Evolutionary conservation across 1,140 invertebrate genomes (phyloP), one percentile per base, ranked within the genome.

Genomic region (Oreohelix idahoensis): DNA sequence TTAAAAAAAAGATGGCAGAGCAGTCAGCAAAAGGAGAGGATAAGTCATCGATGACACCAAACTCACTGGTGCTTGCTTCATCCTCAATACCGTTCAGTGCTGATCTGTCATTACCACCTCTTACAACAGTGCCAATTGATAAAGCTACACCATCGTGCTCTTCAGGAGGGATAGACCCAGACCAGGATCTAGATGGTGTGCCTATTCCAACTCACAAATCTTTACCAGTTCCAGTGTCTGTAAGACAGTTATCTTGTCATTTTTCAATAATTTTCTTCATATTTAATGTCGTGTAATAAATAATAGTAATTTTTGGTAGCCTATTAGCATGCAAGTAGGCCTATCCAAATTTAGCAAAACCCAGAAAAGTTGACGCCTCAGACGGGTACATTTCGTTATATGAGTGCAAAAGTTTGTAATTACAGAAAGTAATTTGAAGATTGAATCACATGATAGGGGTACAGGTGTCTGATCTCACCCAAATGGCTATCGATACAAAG

Each of bases 1-100:
- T 87, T 69, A 86, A 84, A 49, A 83, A 78, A 71, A 82, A 84
- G 81, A 84, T 86, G 84, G 84, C 79, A 75, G 84, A 89, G 78
- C 81, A 86, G 79, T 86, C 79, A 69, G 82, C 80, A 83, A 83
- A 87, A 86, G 85, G 83, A 81, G 69, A 45, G 17, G 75, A 76
- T 35, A 53, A 74, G 1, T 26, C 53, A 38, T 71, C 51, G n/a
- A 39, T 63, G 42, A 63, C 42, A 20, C 53, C 76, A 20, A 85
- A 82, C 66, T 58, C 63, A 29, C 38, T 73, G 36, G 42, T 74
- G 26, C 36, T 66, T 71, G 70, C 84, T 29, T 75, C 71, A 66
- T 66, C 81, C 32, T 70, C 76, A 70, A 84, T 74, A 39, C 66
- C 20, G 36, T 66, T 45, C 35, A 66, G 66, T 66, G 23, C 63